These are phyloP conservation scores for Toxonevra muliebris DNA, from an alignment of 2,888 invertebrate species.

Conservation along the genomic window DNA sequence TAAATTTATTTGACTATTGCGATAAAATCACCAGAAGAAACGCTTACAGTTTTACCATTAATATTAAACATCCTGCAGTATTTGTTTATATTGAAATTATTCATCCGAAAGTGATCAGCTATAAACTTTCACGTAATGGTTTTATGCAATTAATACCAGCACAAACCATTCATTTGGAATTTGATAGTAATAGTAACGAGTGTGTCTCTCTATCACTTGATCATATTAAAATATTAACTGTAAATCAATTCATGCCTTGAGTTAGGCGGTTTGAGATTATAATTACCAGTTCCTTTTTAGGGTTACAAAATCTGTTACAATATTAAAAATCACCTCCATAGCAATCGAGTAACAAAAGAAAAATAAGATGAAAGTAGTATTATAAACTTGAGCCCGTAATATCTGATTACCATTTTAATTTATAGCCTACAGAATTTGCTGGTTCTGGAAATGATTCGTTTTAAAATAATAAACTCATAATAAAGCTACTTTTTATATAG, in stretches of 20 bases:
- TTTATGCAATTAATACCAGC: slow-evolving; percentile 59
- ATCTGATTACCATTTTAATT: too few species aligned
- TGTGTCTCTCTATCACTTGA: slow-evolving; percentile 49
- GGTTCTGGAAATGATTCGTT: too few species aligned
- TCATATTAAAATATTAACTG: slow-evolving; percentile 57
- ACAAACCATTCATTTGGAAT: slow-evolving; percentile 55
- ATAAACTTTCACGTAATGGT: slow-evolving; percentile 61
- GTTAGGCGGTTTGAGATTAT: too few species aligned
- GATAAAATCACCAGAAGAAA: slow-evolving; percentile 20
- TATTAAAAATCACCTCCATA: too few species aligned
- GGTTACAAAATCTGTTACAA: too few species aligned
- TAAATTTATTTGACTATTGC: slow-evolving; percentile 13
- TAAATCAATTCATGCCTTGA: slow-evolving; percentile 58
- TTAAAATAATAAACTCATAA: too few species aligned
- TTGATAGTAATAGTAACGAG: slow-evolving; percentile 41
- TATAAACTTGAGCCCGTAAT: too few species aligned
- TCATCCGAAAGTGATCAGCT: slow-evolving; percentile 43
- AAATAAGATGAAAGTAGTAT: too few species aligned
- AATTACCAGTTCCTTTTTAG: too few species aligned
- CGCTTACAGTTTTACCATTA: slow-evolving; percentile 55
- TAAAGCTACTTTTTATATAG: too few species aligned
- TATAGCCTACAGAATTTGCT: too few species aligned
- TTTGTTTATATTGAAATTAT: slow-evolving; percentile 61
- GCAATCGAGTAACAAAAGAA: too few species aligned
- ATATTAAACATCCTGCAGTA: slow-evolving; percentile 56